These are phyloP conservation scores for Lycophotia porphyrea DNA, from an alignment of 2,888 invertebrate species.

Conservation along the genomic window DNA sequence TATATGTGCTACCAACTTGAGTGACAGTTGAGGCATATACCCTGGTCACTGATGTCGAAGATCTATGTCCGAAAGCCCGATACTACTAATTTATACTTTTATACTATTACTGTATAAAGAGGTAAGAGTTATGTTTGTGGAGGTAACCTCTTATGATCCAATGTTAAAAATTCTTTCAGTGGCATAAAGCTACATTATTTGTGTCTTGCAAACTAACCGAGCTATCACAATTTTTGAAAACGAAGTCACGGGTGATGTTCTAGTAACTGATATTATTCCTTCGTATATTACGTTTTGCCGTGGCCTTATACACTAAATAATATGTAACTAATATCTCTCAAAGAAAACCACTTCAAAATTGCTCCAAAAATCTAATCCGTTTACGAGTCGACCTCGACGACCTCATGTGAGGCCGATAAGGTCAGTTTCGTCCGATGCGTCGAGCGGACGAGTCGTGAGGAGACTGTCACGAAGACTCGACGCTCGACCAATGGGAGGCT, in stretches of 20 bases:
- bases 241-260: no score
- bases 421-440: slow-evolving; percentile 47
- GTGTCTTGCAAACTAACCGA: no score
- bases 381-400: slow-evolving; percentile 44
- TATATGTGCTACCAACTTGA: not conserved
- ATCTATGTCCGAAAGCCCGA: not conserved
- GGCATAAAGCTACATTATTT: no score
- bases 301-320: slow-evolving; percentile 14
- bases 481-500: slow-evolving; percentile 10
- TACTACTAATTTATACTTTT: no score
- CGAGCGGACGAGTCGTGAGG: slow-evolving; percentile 48
- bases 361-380: slow-evolving; percentile 49
- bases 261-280: not conserved
- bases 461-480: slow-evolving; percentile 40
- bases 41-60: not conserved
- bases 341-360: slow-evolving; percentile 27
- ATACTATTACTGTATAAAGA: no score
- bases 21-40: not conserved
- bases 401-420: slow-evolving; percentile 46
- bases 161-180: no score
- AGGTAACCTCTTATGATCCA: no score
- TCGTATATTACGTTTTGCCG: not conserved
- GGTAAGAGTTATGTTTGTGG: no score
- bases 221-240: no score
- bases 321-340: slow-evolving; percentile 31